These are phyloP conservation scores for Antidorcas marsupialis DNA, from an alignment of 2,113 vertebrate genomes.

Conservation along the genomic window DNA sequence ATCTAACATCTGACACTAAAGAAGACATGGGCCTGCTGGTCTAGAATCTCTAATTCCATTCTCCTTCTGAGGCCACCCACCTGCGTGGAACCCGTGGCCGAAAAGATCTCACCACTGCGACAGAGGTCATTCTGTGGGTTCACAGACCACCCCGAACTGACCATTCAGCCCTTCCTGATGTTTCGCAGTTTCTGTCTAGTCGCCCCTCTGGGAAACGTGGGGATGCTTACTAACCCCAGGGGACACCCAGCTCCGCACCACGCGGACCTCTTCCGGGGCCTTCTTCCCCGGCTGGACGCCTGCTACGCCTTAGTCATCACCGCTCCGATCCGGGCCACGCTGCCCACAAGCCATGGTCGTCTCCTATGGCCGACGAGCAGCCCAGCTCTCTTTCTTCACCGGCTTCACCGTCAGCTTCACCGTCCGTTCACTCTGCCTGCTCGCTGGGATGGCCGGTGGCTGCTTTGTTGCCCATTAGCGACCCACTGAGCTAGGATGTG, in stretches of 20 bases:
- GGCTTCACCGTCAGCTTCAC: neutral
- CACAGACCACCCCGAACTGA: neutral
- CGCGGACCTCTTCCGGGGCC: neutral
- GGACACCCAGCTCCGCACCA: neutral
- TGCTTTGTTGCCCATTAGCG: neutral
- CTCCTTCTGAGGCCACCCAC: neutral
- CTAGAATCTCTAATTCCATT: neutral
- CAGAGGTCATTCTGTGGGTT: neutral
- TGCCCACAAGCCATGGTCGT: neutral
- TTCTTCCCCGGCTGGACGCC: neutral
- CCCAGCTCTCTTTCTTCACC: neutral
- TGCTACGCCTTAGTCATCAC: neutral
- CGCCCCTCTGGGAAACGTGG: neutral
- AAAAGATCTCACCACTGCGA: neutral
- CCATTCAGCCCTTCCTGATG: neutral
- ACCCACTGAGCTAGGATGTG: neutral
- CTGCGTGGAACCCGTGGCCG: neutral
- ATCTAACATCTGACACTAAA: neutral
- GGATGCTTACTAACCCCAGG: neutral
- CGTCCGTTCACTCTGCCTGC: neutral
- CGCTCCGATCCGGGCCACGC: neutral
- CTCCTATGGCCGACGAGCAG: rapidly evolving
- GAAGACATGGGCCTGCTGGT: neutral
- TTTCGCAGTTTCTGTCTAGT: neutral
- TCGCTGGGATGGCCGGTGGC: neutral